Evolutionary conservation across 37 sponge, comb jelly and placozoan species (phyloP).

Genomic region (Beroe ovata): DNA sequence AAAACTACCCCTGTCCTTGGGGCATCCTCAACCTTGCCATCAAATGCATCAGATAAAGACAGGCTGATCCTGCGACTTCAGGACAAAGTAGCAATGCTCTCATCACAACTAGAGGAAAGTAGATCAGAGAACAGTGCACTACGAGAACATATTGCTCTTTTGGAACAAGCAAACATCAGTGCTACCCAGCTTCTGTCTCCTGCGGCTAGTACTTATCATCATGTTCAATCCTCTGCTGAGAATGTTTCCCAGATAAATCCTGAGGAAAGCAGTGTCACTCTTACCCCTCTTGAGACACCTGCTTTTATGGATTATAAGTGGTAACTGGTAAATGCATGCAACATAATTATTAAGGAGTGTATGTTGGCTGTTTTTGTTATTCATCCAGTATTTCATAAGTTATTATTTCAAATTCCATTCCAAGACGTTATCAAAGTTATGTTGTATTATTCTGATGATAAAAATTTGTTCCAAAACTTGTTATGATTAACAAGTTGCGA

Average conservation of each 20-base stretch:
- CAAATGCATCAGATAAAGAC: conserved; percentile 40
- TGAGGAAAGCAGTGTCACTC: background rate
- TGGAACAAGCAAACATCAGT: background rate
- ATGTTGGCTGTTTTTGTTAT: no score
- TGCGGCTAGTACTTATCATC: background rate
- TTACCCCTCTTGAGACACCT: background rate
- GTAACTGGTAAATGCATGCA: background rate
- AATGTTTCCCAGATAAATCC: background rate
- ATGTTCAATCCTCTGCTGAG: background rate
- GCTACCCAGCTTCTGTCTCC: conserved; percentile 25
- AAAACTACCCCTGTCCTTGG: conserved; percentile 19
- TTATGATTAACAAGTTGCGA: no score
- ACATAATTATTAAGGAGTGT: no score
- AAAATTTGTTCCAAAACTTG: no score
- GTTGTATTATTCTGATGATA: no score
- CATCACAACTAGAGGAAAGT: conserved; percentile 47
- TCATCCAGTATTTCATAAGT: no score
- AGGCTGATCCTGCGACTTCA: conserved; percentile 17
- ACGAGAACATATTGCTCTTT: background rate
- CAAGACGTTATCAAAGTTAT: no score
- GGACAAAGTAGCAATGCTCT: conserved; percentile 32
- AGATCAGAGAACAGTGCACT: background rate
- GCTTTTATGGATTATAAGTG: conserved; percentile 29
- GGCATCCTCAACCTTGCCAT: background rate
- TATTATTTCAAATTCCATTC: no score